These are phyloP conservation scores for Cyclina sinensis DNA, from an alignment of 1,140 invertebrate genomes.

Conservation along the genomic window DNA sequence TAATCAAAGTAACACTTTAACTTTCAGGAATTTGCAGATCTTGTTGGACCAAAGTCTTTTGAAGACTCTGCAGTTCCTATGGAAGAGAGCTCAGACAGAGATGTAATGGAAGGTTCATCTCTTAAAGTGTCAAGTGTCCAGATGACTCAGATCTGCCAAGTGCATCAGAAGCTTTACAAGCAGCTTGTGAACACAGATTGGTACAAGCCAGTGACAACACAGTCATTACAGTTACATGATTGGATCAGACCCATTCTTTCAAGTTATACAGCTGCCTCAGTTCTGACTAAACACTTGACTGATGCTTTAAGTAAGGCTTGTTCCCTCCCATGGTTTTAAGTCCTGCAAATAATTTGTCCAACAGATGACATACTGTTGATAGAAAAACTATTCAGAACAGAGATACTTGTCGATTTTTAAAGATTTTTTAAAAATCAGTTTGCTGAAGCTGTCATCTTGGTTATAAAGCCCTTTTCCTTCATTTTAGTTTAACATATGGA, in stretches of 20 bases:
- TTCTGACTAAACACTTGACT: conserved; percentile 62
- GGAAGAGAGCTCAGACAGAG: conserved; percentile 60
- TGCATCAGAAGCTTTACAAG: conserved; percentile 80
- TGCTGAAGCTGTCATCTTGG: too few species aligned
- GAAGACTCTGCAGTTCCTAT: conserved; percentile 67
- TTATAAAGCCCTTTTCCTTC: too few species aligned
- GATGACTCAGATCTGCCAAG: conserved; percentile 79
- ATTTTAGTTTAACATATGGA: too few species aligned
- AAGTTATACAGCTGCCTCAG: conserved; percentile 74
- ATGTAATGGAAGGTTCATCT: conserved; percentile 47
- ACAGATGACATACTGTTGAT: too few species aligned
- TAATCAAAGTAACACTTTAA: too few species aligned
- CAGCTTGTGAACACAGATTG: conserved; percentile 78
- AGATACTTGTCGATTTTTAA: too few species aligned
- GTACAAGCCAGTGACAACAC: conserved; percentile 59
- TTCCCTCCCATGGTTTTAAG: too few species aligned
- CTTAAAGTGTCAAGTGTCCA: conserved; percentile 80
- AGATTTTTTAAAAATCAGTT: too few species aligned
- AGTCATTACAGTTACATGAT: conserved; percentile 61
- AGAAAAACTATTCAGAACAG: too few species aligned
- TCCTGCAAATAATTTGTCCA: too few species aligned
- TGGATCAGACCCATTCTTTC: conserved; percentile 73
- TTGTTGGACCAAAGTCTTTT: conserved; percentile 75
- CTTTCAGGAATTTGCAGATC: conserved; percentile 85
- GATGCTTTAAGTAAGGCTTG: conserved; percentile 72